phyloP scores from a whole-genome alignment of 2,797 vertebrate genomes.

The Ctenopoma kingsleyae region DNA sequence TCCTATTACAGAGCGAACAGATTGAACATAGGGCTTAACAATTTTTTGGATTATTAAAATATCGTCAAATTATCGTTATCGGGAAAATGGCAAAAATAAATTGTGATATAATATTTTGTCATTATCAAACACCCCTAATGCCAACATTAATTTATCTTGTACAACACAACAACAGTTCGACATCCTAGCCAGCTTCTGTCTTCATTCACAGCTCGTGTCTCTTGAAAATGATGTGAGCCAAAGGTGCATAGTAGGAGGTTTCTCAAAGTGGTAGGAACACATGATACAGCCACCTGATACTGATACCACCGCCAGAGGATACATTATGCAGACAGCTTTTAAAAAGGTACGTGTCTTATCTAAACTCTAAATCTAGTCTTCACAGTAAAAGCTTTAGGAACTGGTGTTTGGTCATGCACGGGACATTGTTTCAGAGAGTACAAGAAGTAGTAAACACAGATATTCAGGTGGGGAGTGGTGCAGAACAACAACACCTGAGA shows the following conservation, averaged over 20 bases:
- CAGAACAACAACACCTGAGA: not conserved
- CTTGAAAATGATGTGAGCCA: constrained; percentile 24
- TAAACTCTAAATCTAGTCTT: constrained; percentile 3
- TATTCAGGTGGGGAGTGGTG: not conserved
- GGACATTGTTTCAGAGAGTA: not conserved
- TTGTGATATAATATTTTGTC: too few species aligned
- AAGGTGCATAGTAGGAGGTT: constrained; percentile 33
- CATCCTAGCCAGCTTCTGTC: not conserved
- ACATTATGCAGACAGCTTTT: constrained; percentile 31
- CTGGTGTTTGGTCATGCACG: constrained; percentile 8
- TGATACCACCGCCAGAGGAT: constrained; percentile 30
- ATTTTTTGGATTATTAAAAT: too few species aligned
- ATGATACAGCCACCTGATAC: constrained; percentile 50
- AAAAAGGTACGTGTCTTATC: not conserved
- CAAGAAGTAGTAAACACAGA: constrained; percentile 15
- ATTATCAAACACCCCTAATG: too few species aligned
- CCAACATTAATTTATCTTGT: too few species aligned
- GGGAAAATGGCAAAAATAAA: too few species aligned
- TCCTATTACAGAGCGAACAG: too few species aligned
- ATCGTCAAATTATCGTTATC: too few species aligned
- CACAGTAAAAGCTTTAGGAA: not conserved
- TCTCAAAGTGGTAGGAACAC: constrained; percentile 57
- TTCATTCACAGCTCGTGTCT: not conserved
- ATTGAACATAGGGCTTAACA: too few species aligned
- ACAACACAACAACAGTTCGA: not conserved